Percentiles rank a stretch among this genome's conserved stretches.
phyloP scores from a whole-genome alignment of 2,113 vertebrate species.

The Leptobrachium ailaonicum region DNA sequence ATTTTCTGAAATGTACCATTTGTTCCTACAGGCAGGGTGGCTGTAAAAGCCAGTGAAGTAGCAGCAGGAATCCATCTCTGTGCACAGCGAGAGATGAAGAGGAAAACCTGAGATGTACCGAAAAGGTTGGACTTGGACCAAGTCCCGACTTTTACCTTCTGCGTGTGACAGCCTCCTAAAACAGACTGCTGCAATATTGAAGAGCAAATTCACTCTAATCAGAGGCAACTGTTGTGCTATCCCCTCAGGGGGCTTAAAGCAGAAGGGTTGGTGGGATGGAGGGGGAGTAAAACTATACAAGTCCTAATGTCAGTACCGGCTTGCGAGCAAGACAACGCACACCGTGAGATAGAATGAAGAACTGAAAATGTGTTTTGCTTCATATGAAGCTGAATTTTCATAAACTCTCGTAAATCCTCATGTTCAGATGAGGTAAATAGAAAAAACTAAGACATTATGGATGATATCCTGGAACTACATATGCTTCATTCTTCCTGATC shows the following conservation, averaged over 20 bases:
- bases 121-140: conserved; percentile 82
- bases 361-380: too few relatives aligned
- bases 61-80: conserved; percentile 77
- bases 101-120: conserved; percentile 64
- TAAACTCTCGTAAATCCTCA: too few relatives aligned
- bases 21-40: conserved; percentile 90
- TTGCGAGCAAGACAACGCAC: background rate
- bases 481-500: too few relatives aligned
- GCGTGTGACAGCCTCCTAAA: conserved; percentile 78
- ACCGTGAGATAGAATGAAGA: background rate
- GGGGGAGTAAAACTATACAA: conserved; percentile 51
- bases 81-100: conserved; percentile 72
- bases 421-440: too few relatives aligned
- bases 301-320: conserved; percentile 53
- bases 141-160: conserved; percentile 90
- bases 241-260: conserved; percentile 67
- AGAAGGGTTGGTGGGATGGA: background rate
- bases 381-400: too few relatives aligned
- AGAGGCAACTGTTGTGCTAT: conserved; percentile 73
- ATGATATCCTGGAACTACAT: too few relatives aligned
- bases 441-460: too few relatives aligned
- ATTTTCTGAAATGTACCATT: conserved; percentile 88
- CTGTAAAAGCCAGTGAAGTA: conserved; percentile 81
- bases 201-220: conserved; percentile 86
- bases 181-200: conserved; percentile 79